Base-by-base conservation (phyloP, 2,797 vertebrate genomes). In the Hippoglossus hippoglossus region DNA sequence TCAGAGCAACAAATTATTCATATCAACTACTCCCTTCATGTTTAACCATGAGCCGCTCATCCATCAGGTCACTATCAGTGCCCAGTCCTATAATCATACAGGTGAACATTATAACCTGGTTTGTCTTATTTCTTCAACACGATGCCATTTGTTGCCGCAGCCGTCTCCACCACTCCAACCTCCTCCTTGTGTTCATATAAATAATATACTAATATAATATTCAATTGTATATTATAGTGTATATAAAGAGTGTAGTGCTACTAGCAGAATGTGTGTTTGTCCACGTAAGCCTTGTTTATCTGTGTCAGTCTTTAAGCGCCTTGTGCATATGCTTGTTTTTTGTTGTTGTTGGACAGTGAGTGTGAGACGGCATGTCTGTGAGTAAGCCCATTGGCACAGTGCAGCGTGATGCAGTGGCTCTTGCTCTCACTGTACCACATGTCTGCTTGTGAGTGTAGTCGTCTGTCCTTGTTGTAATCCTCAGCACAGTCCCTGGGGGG, bases 381-480 rank as follows among this genome's bases (percentile, higher is more conserved):
- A 80, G 79, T 80, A 80, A 84, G 71, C 82, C 44, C 60, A 63
- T 71, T 80, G 79, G 75, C 77, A 78, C 69, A 73, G 44, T 66
- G 26, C 81, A 59, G 68, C 52, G 10, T 72, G 80, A 83, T 56
- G 64, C 77, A 65, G 81, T 56, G 75, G 69, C 73, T 46, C 58
- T 77, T 31, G 47, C 61, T 39, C 70, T 69, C 55, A 0, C 71
- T 31, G 18, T 59, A 69, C 63, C 58, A 41, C 13, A 16, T 66
- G 56, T 56, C 59, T 73, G 66, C 68, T 67, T 67, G 71, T 41
- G 58, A 76, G 67, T 68, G 69, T 66, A 59, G 58, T 61, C 71
- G 65, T 21, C 66, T 65, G 79, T 85, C 68, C 79, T 79, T 73
- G 67, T 80, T 87, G 78, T 86, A 84, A 89, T 86, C 84, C 81